These are phyloP conservation scores for Mya arenaria DNA, from an alignment of 1,140 invertebrate species.

Conservation along the genomic window DNA sequence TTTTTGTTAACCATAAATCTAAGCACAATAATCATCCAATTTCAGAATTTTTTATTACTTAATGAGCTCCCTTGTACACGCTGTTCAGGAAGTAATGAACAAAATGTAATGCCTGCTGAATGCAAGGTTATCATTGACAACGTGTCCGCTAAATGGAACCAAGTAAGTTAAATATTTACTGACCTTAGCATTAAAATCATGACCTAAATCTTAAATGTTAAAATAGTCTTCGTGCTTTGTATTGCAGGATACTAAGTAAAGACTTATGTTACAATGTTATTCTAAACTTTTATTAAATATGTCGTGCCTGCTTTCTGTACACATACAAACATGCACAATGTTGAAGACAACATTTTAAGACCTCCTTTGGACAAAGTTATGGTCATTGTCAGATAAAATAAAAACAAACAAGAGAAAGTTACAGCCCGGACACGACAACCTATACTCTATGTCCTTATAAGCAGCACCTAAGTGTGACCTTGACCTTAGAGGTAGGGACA, in stretches of 20 bases:
- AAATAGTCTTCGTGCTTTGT: neutral
- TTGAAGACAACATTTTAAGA: no score
- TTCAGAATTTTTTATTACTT: constrained; percentile 78
- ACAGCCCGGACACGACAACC: no score
- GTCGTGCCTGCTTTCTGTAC: neutral
- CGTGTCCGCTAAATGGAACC: constrained; percentile 77
- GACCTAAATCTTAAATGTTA: no score
- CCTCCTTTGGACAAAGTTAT: no score
- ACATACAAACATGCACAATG: no score
- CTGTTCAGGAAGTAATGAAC: neutral
- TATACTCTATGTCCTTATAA: no score
- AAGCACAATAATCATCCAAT: no score
- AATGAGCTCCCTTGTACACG: constrained; percentile 71
- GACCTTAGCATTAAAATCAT: neutral
- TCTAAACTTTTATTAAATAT: neutral
- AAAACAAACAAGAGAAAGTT: no score
- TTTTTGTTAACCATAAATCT: no score
- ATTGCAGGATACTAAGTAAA: neutral
- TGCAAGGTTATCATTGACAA: constrained; percentile 76
- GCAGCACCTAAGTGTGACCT: no score
- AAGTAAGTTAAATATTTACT: constrained; percentile 60
- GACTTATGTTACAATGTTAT: neutral
- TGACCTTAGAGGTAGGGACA: no score
- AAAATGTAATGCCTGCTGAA: constrained; percentile 56
- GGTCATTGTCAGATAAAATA: no score